Conservation (phyloP, 2,797 vertebrate genomes). For the Allobates femoralis region DNA sequence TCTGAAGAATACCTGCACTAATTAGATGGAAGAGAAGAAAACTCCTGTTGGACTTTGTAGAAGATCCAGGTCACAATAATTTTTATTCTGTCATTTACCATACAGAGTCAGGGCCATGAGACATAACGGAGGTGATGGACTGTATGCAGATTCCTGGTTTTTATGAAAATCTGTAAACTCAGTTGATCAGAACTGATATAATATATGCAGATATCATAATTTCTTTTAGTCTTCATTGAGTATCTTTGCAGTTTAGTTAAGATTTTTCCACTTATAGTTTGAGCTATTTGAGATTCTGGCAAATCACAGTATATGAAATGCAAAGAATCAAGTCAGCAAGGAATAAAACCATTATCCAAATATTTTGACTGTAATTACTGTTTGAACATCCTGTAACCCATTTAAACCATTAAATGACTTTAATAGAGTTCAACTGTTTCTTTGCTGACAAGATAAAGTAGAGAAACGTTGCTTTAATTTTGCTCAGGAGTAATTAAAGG, state of each 20-base stretch:
- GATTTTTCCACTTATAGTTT: background rate
- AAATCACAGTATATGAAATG: background rate
- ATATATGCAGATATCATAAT: background rate
- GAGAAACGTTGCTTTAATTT: background rate
- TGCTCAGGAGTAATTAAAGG: background rate
- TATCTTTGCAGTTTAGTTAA: background rate
- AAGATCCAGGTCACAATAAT: background rate
- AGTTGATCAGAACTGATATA: background rate
- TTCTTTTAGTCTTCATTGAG: background rate
- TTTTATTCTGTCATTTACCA: background rate
- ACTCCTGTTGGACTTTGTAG: too few species aligned
- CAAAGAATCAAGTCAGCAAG: conserved; percentile 11
- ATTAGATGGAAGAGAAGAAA: too few species aligned
- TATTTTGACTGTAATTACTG: background rate
- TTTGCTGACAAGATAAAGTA: background rate
- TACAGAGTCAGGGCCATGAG: background rate
- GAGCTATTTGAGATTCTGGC: background rate
- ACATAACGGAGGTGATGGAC: background rate
- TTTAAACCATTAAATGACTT: background rate
- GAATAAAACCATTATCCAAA: background rate
- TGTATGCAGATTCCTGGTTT: background rate
- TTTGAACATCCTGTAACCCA: background rate
- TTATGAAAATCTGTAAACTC: background rate
- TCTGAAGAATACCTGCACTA: too few species aligned
- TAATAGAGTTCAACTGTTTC: background rate